A percentile compares a stretch with the other conserved stretches of the same genome.
Evolutionary conservation across 2,797 vertebrate genomes (phyloP).

Genomic region (Silurus lanzhouensis): DNA sequence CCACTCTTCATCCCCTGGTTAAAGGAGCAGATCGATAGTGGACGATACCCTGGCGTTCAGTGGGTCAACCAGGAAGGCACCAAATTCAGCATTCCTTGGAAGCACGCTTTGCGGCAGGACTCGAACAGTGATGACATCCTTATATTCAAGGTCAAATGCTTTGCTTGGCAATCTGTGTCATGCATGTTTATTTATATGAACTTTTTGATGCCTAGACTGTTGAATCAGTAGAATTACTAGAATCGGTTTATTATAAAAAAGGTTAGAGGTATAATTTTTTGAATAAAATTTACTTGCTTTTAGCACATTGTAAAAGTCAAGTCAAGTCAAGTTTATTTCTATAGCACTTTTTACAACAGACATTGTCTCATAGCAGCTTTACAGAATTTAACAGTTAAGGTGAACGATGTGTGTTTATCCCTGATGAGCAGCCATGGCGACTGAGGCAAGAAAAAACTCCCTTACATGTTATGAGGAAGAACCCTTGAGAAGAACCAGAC

Average conservation of each 20-base stretch:
- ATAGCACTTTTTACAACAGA: too few relatives aligned
- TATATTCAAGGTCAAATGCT: conserved; percentile 79
- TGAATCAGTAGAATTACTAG: background rate
- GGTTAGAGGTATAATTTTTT: background rate
- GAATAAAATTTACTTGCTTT: background rate
- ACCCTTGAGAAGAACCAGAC: too few relatives aligned
- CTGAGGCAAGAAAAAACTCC: too few relatives aligned
- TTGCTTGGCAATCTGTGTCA: background rate
- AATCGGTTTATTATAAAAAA: background rate
- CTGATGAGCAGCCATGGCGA: too few relatives aligned
- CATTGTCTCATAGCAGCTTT: too few relatives aligned
- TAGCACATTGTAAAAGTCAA: background rate
- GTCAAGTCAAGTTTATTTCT: too few relatives aligned
- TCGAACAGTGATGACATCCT: conserved; percentile 74
- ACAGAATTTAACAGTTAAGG: too few relatives aligned
- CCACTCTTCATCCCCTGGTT: conserved; percentile 86
- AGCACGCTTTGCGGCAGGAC: conserved; percentile 84
- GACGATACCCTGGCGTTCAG: conserved; percentile 75
- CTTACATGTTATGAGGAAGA: too few relatives aligned
- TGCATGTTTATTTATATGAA: background rate
- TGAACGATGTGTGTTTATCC: too few relatives aligned
- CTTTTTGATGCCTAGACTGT: background rate
- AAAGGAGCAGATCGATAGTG: conserved; percentile 69
- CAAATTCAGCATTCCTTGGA: conserved; percentile 85
- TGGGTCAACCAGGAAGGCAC: conserved; percentile 76